Conservation (phyloP, 2,797 vertebrate genomes). For the Enteromius anoplus region DNA sequence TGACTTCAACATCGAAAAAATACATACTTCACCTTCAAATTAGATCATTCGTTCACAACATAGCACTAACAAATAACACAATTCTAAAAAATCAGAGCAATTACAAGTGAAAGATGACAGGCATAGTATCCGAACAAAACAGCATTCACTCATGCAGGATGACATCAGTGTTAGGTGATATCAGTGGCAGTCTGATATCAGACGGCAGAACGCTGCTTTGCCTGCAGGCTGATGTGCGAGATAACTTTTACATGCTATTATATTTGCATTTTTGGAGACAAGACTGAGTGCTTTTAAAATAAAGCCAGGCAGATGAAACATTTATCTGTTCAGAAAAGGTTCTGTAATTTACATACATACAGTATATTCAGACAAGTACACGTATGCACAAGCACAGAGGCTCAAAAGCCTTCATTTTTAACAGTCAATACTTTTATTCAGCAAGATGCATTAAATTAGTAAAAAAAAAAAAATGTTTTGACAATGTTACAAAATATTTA, state of each 20-base stretch:
- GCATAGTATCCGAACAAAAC: constrained; percentile 22
- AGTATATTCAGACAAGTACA: neutral
- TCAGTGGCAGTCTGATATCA: constrained; percentile 24
- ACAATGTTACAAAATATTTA: neutral
- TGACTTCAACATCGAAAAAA: neutral
- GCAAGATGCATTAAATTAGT: neutral
- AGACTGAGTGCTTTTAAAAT: constrained; percentile 57
- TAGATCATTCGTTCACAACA: neutral
- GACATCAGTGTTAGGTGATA: constrained; percentile 47
- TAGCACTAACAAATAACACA: neutral
- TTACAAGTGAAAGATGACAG: neutral
- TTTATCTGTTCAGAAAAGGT: constrained; percentile 22
- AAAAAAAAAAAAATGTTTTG: too few species aligned
- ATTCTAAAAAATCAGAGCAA: constrained; percentile 3
- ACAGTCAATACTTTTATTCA: neutral
- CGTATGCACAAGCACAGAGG: too few species aligned
- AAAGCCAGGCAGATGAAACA: constrained; percentile 51
- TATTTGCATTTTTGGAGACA: constrained; percentile 71
- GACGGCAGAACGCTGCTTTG: constrained; percentile 15
- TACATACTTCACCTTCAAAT: neutral
- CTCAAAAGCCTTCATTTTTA: neutral
- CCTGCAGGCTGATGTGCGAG: constrained; percentile 65
- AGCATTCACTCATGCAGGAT: constrained; percentile 28
- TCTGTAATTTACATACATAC: neutral
- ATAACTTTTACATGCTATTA: constrained; percentile 66